Base-by-base conservation (phyloP, 53 echinoderm and acorn worm genomes). In the Holothuria scabra region DNA sequence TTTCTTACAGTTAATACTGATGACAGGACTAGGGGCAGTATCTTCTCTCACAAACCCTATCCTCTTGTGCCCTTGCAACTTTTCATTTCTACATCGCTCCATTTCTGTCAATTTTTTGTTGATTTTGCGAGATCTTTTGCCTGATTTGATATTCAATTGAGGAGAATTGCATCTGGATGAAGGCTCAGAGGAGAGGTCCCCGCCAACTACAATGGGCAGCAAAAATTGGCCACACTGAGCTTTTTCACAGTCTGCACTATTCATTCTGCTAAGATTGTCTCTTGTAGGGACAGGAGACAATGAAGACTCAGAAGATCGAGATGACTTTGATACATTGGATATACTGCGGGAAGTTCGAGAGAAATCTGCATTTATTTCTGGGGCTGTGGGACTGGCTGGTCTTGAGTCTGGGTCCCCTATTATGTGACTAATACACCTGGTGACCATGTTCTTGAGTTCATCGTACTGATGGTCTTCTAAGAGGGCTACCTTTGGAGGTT, bases 1-100 rank as follows among this genome's bases (percentile, higher is more conserved):
- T 87, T 97, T 97, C 84, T 94, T 94, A 56, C 97, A 97, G 80
- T 90, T 97, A 68, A 97, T 92, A 65, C 91, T 95, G 59, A 97
- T 88, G 23, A 88, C 83, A 78, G 94, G 92, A 46, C 90, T 83
- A 66, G 86, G 67, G 23, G 79, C 86, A 9, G 67, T 90, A 31
- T 87, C 83, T 30, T 94, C 91, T 67, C 92, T 90, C 56, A 97
- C 91, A 46, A 74, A 59, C 28, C 97, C 97, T 20, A 97, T 97
- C 84, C 84, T 82, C 46, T 79, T 85, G 37, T 79, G 38, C 19
- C 86, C 71, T 70, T 90, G 94, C 37, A 94, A 92, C 66, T 88
- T 88, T 31, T 66, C 46, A 56, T 84, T 89, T 0, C 97, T 88
- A n/a, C 56, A 11, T 33, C 63, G 80, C 68, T 96, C 97, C 59